Conservation (phyloP, 2,113 vertebrate species). For the Silurus glanis region DNA sequence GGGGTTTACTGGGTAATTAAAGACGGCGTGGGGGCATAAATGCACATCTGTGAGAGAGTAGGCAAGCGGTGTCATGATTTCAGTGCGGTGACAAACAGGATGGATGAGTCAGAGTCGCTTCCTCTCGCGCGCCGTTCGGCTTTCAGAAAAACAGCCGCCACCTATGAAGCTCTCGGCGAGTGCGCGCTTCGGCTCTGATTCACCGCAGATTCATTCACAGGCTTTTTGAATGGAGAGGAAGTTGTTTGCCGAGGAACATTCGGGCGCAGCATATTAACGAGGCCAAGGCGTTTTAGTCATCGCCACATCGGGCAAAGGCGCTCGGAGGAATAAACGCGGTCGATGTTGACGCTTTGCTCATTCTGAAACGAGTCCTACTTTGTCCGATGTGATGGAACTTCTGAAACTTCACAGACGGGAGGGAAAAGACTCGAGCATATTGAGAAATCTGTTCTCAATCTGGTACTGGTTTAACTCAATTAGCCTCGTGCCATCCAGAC, state of each 20-base stretch:
- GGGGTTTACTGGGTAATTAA: constrained; percentile 37
- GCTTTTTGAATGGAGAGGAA: constrained; percentile 32
- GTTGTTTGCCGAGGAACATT: constrained; percentile 32
- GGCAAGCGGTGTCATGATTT: constrained; percentile 39
- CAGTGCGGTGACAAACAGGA: constrained; percentile 55
- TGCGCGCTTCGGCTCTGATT: constrained; percentile 30
- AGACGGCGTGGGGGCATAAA: background rate
- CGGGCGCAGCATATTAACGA: background rate
- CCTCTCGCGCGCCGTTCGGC: constrained; percentile 1
- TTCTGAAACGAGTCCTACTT: background rate
- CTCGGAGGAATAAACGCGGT: background rate
- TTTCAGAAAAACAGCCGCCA: constrained; percentile 40
- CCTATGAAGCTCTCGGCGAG: background rate
- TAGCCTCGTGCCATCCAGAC: constrained; percentile 37
- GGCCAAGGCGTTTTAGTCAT: constrained; percentile 26
- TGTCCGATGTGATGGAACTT: background rate
- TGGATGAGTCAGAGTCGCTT: constrained; percentile 52
- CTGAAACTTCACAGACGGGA: background rate
- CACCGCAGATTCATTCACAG: constrained; percentile 36
- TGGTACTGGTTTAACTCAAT: background rate
- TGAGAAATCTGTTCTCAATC: background rate
- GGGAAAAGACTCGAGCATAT: background rate
- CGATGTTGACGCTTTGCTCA: background rate
- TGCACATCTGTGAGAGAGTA: constrained; percentile 16
- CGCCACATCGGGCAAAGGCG: constrained; percentile 19